A percentile compares a stretch with the other conserved stretches of the same genome.
Evolutionary conservation across 1,140 invertebrate genomes (phyloP).

Genomic region (Drosophila mojavensis): DNA sequence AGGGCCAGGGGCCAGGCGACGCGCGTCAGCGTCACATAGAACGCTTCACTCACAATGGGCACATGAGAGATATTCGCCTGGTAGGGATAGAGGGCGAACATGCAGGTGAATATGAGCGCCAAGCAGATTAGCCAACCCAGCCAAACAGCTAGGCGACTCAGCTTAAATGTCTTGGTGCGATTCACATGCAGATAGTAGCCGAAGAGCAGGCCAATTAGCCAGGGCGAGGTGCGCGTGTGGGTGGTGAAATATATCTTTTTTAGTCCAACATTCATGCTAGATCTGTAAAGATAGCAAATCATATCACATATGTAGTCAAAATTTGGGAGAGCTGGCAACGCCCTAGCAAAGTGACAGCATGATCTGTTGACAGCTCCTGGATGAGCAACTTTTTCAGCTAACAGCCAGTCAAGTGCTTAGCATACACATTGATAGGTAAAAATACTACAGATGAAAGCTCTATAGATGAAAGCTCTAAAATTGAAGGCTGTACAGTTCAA

Average conservation of each 20-base stretch:
- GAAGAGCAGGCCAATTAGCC: constrained; percentile 71
- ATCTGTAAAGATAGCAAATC: neutral
- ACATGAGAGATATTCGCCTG: constrained; percentile 36
- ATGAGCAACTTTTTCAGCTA: too few species aligned
- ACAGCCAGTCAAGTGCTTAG: too few species aligned
- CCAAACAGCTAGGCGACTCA: constrained; percentile 44
- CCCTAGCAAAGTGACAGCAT: too few species aligned
- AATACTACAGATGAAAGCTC: too few species aligned
- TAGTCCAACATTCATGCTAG: neutral
- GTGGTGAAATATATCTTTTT: constrained; percentile 24
- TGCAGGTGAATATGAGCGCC: constrained; percentile 58
- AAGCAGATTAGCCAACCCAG: constrained; percentile 64
- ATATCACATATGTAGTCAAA: too few species aligned
- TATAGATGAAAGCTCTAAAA: too few species aligned
- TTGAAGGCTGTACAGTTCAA: too few species aligned
- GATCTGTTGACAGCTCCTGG: too few species aligned
- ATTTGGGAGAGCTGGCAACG: too few species aligned
- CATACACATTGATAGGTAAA: too few species aligned
- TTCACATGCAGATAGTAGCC: constrained; percentile 67
- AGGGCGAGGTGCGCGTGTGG: constrained; percentile 62
- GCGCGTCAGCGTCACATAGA: constrained; percentile 87
- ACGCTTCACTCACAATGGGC: constrained; percentile 84
- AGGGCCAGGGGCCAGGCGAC: constrained; percentile 87
- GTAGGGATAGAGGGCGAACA: constrained; percentile 78
- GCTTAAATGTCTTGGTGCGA: constrained; percentile 41